A percentile compares a stretch with the other conserved stretches of the same genome.
Evolutionary conservation across 2,113 vertebrate genomes (phyloP).

Genomic region (Prietella phreatophila): DNA sequence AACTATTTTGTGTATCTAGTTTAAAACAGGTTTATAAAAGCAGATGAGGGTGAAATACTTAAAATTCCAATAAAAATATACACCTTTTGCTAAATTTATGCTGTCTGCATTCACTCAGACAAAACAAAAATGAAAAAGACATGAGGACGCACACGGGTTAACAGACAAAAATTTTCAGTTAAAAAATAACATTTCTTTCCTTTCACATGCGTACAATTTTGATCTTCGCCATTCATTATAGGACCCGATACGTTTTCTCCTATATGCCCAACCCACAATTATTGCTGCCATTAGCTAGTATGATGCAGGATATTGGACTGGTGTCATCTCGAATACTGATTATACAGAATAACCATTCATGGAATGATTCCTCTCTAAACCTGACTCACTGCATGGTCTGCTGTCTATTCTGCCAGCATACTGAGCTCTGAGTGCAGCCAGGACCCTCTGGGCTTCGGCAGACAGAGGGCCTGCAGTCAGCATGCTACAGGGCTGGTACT

Average conservation of each 20-base stretch:
- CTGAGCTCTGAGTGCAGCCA: slow-evolving; percentile 76
- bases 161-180: not conserved
- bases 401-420: slow-evolving; percentile 45
- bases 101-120: no score
- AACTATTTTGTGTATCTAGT: no score
- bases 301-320: not conserved
- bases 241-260: not conserved
- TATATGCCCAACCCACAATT: not conserved
- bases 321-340: not conserved
- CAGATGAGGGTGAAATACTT: no score
- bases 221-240: not conserved
- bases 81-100: no score
- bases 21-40: no score
- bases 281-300: not conserved
- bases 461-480: slow-evolving; percentile 77
- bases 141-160: no score
- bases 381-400: slow-evolving; percentile 64
- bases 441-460: slow-evolving; percentile 76
- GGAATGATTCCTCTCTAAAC: not conserved
- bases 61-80: no score
- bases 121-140: no score
- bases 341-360: not conserved
- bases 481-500: slow-evolving; percentile 56
- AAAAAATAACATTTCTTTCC: not conserved
- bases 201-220: not conserved